These are phyloP conservation scores for Pleuronectes platessa DNA, from an alignment of 2,113 vertebrate species.

Conservation along the genomic window DNA sequence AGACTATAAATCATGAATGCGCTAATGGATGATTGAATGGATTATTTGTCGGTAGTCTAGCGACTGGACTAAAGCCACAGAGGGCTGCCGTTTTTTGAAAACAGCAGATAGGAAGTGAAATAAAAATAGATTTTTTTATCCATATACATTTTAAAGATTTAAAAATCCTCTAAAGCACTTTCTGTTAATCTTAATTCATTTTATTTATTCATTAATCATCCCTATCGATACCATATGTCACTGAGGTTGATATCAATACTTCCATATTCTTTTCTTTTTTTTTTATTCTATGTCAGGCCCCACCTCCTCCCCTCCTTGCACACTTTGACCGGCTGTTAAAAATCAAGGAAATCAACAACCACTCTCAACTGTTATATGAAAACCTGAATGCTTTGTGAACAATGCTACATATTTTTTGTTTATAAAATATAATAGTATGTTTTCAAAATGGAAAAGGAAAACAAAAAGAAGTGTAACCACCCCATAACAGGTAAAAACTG, in stretches of 20 bases:
- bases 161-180: conserved; percentile 81
- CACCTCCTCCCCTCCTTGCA: conserved; percentile 36
- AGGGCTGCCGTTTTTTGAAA: conserved; percentile 80
- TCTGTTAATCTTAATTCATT: conserved; percentile 75
- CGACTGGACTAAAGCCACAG: conserved; percentile 74
- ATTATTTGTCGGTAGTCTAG: conserved; percentile 62
- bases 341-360: conserved; percentile 81
- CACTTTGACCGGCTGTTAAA: conserved; percentile 74
- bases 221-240: conserved; percentile 77
- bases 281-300: conserved; percentile 49
- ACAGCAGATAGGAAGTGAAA: conserved; percentile 78
- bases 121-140: conserved; percentile 78
- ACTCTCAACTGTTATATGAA: conserved; percentile 81
- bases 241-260: conserved; percentile 78
- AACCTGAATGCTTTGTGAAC: conserved; percentile 90
- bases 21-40: conserved; percentile 66
- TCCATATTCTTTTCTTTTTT: conserved; percentile 67
- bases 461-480: conserved; percentile 63
- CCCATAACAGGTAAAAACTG: conserved; percentile 70
- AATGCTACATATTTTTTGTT: conserved; percentile 92
- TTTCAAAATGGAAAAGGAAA: conserved; percentile 73
- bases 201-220: conserved; percentile 74
- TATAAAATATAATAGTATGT: conserved; percentile 81
- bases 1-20: conserved; percentile 41
- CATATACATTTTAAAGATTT: conserved; percentile 81